Evolutionary conservation across 2,797 vertebrate species (phyloP), one percentile per base, ranked within the genome.

Genomic region (Triplophysa yarkandensis): DNA sequence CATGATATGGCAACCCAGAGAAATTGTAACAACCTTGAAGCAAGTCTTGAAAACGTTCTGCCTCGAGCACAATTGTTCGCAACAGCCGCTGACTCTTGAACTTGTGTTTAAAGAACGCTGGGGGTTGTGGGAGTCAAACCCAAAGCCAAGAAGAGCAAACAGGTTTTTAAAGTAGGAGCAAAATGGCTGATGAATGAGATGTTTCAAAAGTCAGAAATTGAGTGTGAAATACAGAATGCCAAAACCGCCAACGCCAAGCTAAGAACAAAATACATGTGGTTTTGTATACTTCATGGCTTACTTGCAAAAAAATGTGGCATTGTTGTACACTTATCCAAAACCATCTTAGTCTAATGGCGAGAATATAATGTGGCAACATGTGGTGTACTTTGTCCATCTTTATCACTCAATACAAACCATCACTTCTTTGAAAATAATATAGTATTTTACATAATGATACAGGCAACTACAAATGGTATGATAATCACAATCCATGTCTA

Each of bases 51-150:
- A 81, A 83, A 82, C 57, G 69, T 36, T 75, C 74, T 70, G 81
- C 82, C 86, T 89, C 83, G 78, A 88, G 89, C 81, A 88, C 80
- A 87, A 90, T 90, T 81, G 84, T 87, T 87, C 86, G 85, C 77
- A 80, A 77, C 76, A 76, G 79, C 69, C 71, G 44, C 65, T 48
- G 4, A 75, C 74, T 58, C 52, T 13, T 78, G 36, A 77, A 77
- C 77, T 67, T 72, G 58, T 58, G n/a, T 87, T 89, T 89, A 82
- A 89, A 75, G 71, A 39, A 60, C 34, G 67, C 57, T 25, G 41
- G 28, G 64, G 25, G 70, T 76, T 67, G 71, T 58, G 25, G 60
- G 71, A 78, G 74, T 52, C 71, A 76, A 48, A 63, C 4, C 23
- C 48, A 68, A 17, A 64, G 50, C 68, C 43, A 9, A 6, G 21